Conservation (phyloP, 2,113 vertebrate genomes). For the Corydoras sp. region DNA sequence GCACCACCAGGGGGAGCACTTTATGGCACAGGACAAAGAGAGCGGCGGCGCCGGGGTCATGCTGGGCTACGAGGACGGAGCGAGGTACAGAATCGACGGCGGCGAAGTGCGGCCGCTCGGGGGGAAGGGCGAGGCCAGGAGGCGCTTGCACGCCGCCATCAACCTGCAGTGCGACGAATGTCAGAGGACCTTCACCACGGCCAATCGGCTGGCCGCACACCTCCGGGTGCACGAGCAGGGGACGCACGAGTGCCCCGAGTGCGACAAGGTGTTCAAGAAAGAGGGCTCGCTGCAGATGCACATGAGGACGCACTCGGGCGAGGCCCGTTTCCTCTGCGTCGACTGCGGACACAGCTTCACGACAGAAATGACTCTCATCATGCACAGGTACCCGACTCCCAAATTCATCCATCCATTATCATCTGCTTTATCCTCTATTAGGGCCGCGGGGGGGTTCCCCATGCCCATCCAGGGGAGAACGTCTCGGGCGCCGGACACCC, state of each 20-base stretch:
- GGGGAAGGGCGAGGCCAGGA: slow-evolving; percentile 35
- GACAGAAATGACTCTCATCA: slow-evolving; percentile 81
- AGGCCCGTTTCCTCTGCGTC: slow-evolving; percentile 80
- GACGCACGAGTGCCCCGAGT: slow-evolving; percentile 76
- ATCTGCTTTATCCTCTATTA: too few relatives aligned
- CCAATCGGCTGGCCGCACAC: slow-evolving; percentile 77
- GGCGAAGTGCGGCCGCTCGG: too few relatives aligned
- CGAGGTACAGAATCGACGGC: slow-evolving; percentile 40
- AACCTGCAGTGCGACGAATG: slow-evolving; percentile 65
- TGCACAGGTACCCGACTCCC: slow-evolving; percentile 65
- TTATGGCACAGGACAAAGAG: slow-evolving; percentile 77
- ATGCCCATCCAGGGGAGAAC: too few relatives aligned
- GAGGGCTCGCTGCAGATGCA: slow-evolving; percentile 77
- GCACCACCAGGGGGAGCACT: slow-evolving; percentile 84
- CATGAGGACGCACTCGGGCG: slow-evolving; percentile 77
- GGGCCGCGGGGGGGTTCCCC: too few relatives aligned
- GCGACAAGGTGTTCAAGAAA: slow-evolving; percentile 84
- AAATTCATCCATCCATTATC: too few relatives aligned
- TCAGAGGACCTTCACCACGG: slow-evolving; percentile 74
- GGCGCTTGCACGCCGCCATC: slow-evolving; percentile 30
- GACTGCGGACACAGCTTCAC: slow-evolving; percentile 84
- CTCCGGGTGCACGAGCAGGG: slow-evolving; percentile 77
- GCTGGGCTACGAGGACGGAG: slow-evolving; percentile 65
- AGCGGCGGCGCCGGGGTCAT: slow-evolving; percentile 62
- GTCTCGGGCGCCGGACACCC: too few relatives aligned